Base-by-base conservation (phyloP, 2,888 invertebrate species). In the Drosophila anomelani region DNA sequence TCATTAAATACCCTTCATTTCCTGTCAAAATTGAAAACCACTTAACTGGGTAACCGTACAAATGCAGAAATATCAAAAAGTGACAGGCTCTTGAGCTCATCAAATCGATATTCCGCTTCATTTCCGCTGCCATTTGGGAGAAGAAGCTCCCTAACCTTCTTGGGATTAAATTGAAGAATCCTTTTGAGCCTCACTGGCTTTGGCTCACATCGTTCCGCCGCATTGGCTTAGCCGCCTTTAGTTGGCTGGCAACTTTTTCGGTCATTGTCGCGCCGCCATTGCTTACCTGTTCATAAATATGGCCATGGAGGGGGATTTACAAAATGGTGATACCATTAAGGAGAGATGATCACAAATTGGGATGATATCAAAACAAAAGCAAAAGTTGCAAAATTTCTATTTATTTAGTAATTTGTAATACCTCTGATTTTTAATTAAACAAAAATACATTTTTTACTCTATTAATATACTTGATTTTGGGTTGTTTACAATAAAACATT, bases 71-170 rank as follows among this genome's bases (percentile, higher is more conserved):
- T 29, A 15, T 34, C 26, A 44, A 13, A 51, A 51, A 44, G 41
- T 56, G 39, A 46, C 53, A 54, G 32, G 32, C 32, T 67, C 29
- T 39, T 29, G 32, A 53, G 43, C 70, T 66, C 76, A 66, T 73
- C 78, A 87, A 81, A 64, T 85, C 70, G 57, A 78, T 81, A 79
- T 85, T 81, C 79, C 83, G 64, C 80, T 85, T 85, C 78, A 83
- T 81, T 81, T 81, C 75, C 75, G 68, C 10, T 51, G 3, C 34
- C 51, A 3, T 15, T 15, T 15, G 51, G 34, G 51, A 51, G 9
- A 23, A 3, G 34, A 36, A 23, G 20, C 26, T 70, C 23, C 17
- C 13, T n/a, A 51, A 61, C 41, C 61, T 36, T 12, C n/a, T 36
- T 34, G 47, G 41, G 17, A 41, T 26, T 32, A 49, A 49, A 49